phyloP scores from a whole-genome alignment of 2,797 vertebrate genomes.

The Xiphophorus birchmanni region DNA sequence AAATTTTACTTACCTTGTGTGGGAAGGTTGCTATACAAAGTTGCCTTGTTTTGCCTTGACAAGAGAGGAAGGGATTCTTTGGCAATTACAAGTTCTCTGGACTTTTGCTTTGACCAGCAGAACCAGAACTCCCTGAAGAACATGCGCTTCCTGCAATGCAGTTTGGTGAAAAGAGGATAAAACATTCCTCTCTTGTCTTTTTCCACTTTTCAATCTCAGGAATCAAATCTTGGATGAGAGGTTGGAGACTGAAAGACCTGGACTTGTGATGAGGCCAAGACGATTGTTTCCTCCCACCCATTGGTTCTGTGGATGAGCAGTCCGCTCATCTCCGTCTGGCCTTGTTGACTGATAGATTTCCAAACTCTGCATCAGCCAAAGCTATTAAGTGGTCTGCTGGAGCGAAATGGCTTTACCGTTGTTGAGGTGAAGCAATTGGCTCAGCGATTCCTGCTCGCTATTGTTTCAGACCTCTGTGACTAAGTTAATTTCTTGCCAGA shows the following conservation, averaged over 20 bases:
- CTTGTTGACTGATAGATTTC: conserved; percentile 72
- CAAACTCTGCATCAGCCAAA: conserved; percentile 70
- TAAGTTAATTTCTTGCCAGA: conserved; percentile 79
- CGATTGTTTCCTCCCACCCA: conserved; percentile 49
- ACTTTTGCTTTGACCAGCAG: not conserved
- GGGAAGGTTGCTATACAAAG: not conserved
- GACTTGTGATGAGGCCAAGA: conserved; percentile 32
- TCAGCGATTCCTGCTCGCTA: conserved; percentile 73
- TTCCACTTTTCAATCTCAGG: conserved; percentile 20
- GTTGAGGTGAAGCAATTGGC: conserved; percentile 70
- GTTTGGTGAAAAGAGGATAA: not conserved
- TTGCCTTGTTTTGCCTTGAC: not conserved
- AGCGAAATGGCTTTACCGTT: conserved; percentile 77
- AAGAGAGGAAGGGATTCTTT: not conserved
- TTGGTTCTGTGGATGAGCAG: conserved; percentile 51
- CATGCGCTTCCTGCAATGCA: not conserved
- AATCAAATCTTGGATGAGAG: conserved; percentile 47
- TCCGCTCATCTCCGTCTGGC: conserved; percentile 66
- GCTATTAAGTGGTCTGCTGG: conserved; percentile 79
- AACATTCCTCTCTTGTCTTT: conserved; percentile 14
- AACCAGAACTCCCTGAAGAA: not conserved
- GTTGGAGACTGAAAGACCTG: conserved; percentile 39
- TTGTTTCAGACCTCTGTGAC: conserved; percentile 73
- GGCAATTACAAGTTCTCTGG: not conserved
- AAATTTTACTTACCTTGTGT: not conserved